A percentile compares a stretch with the other conserved stretches of the same genome.
phyloP scores from a whole-genome alignment of 2,113 vertebrate species.

The Cyprinodon tularosa region DNA sequence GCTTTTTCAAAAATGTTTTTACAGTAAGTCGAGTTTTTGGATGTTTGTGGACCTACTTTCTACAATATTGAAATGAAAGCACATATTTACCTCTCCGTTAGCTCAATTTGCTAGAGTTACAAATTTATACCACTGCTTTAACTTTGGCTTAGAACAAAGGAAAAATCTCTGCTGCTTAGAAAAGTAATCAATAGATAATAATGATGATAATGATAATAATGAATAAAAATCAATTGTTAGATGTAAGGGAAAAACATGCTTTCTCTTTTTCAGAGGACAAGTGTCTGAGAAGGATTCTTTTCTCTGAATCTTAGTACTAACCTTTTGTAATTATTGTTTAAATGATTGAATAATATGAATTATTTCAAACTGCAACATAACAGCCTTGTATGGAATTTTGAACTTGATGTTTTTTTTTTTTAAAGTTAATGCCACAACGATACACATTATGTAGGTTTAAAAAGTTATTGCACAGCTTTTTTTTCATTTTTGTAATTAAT shows the following conservation, averaged over 20 bases:
- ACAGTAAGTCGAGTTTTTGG: background rate
- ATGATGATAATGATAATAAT: no score
- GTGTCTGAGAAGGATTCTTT: background rate
- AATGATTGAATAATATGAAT: constrained; percentile 38
- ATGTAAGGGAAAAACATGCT: background rate
- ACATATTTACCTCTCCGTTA: no score
- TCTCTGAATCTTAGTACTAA: constrained; percentile 17
- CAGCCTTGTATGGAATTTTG: background rate
- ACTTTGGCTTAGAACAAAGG: no score
- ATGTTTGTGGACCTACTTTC: background rate
- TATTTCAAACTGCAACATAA: constrained; percentile 25
- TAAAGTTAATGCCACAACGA: no score
- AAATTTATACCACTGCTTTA: no score
- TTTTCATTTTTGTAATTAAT: no score
- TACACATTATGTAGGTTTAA: background rate
- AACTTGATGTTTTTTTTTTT: background rate
- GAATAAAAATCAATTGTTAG: no score
- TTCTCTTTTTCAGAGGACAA: background rate
- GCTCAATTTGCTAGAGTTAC: no score
- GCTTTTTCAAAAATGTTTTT: background rate
- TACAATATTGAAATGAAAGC: no score
- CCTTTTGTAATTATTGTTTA: constrained; percentile 48
- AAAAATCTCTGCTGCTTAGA: no score
- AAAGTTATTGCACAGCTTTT: background rate
- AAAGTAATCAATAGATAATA: no score